A percentile compares a stretch with the other conserved stretches of the same genome.
Evolutionary conservation across 2,113 vertebrate genomes (phyloP).

Genomic region (Perccottus glenii): DNA sequence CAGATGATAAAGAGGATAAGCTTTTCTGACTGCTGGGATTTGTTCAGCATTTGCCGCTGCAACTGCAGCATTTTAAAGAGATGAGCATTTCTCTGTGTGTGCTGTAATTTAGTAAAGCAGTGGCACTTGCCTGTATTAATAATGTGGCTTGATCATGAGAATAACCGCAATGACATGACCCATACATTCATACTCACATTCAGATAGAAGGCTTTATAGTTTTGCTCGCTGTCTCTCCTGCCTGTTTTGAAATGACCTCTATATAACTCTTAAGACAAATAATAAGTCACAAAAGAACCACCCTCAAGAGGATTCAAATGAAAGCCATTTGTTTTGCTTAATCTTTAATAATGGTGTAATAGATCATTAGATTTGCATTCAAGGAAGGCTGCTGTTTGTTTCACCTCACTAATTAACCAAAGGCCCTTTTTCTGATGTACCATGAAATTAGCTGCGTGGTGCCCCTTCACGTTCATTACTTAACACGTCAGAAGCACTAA

Average conservation of each 20-base stretch:
- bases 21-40: neutral
- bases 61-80: neutral
- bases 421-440: slow-evolving; percentile 16
- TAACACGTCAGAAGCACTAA: slow-evolving; percentile 8
- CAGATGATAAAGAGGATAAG: neutral
- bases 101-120: too few relatives aligned
- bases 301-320: neutral
- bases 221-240: neutral
- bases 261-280: neutral
- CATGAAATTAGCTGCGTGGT: slow-evolving; percentile 19
- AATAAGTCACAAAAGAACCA: neutral
- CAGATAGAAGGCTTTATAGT: too few relatives aligned
- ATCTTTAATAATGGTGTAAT: neutral
- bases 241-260: neutral
- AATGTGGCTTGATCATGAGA: too few relatives aligned
- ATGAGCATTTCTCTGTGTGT: neutral
- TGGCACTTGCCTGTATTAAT: too few relatives aligned
- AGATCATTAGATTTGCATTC: slow-evolving; percentile 11
- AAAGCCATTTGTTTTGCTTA: neutral
- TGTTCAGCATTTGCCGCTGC: neutral
- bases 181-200: too few relatives aligned
- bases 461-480: slow-evolving; percentile 24
- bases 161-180: too few relatives aligned
- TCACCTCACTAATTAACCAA: slow-evolving; percentile 20
- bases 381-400: slow-evolving; percentile 4